A percentile compares a stretch with the other conserved stretches of the same genome.
Evolutionary conservation across 2,113 vertebrate species (phyloP).

Genomic region (Serinus canaria): DNA sequence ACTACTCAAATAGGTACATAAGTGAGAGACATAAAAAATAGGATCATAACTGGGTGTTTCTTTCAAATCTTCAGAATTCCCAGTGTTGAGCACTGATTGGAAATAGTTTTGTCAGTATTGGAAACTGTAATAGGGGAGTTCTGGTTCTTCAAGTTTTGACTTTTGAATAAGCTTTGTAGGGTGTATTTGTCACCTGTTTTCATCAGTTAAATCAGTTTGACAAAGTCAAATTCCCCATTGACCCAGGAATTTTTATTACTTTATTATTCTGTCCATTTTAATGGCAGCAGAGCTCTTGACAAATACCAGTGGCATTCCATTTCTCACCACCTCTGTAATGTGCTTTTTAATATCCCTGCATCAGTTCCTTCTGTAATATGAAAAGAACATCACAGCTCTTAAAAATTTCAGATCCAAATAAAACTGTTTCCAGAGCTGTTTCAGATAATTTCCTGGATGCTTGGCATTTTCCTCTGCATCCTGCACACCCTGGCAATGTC

Average conservation of each 20-base stretch:
- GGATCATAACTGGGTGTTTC: not conserved
- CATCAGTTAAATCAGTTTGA: not conserved
- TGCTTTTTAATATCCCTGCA: not conserved
- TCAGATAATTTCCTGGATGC: not conserved
- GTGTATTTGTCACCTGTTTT: not conserved
- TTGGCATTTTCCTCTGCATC: not conserved
- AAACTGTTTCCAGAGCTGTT: not conserved
- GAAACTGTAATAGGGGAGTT: not conserved
- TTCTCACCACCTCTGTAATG: not conserved
- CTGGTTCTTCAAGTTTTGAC: not conserved
- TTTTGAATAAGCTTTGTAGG: not conserved
- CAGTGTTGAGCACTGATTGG: not conserved
- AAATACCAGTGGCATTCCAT: not conserved
- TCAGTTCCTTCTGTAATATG: not conserved
- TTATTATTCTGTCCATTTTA: not conserved
- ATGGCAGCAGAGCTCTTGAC: not conserved
- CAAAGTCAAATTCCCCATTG: not conserved
- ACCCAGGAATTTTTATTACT: not conserved
- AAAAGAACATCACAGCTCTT: not conserved
- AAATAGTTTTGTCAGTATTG: not conserved
- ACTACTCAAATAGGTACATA: not conserved
- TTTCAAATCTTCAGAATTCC: not conserved
- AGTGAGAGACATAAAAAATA: not conserved
- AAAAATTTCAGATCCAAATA: not conserved
- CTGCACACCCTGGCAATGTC: not conserved